Evolutionary conservation across 2,888 invertebrate species (phyloP).

Genomic region (Exocentrus adspersus): DNA sequence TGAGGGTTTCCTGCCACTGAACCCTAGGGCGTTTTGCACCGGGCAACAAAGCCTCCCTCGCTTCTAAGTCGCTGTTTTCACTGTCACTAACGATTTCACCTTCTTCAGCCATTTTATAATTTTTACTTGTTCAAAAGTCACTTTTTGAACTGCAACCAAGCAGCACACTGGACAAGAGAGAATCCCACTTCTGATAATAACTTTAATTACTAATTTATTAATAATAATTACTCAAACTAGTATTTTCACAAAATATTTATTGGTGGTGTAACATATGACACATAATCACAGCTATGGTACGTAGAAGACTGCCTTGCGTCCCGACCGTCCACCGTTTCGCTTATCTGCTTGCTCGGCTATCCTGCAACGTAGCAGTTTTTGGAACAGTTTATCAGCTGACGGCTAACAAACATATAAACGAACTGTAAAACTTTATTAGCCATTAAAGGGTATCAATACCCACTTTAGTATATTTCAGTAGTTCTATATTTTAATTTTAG

Average conservation of each 20-base stretch:
- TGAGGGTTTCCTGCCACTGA: background rate
- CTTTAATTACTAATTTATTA: too few species aligned
- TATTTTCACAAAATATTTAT: too few species aligned
- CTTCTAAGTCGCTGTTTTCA: background rate
- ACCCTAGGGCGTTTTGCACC: background rate
- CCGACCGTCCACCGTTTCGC: too few species aligned
- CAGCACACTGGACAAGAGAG: background rate
- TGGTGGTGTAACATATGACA: too few species aligned
- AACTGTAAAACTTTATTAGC: constrained; percentile 18
- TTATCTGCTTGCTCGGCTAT: too few species aligned
- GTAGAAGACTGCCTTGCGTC: too few species aligned
- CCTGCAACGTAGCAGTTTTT: too few species aligned
- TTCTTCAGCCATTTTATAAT: background rate
- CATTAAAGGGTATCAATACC: constrained; percentile 25
- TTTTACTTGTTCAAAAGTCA: background rate
- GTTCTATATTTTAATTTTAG: constrained; percentile 25
- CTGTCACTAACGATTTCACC: background rate
- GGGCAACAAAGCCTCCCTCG: background rate
- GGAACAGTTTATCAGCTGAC: too few species aligned
- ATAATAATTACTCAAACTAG: too few species aligned
- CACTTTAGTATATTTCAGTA: constrained; percentile 19
- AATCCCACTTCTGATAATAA: background rate
- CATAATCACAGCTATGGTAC: too few species aligned
- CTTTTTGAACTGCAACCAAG: background rate
- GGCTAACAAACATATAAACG: constrained; percentile 21